phyloP scores from a whole-genome alignment of 2,797 vertebrate genomes.

The Parauchenoglanis punctatus region DNA sequence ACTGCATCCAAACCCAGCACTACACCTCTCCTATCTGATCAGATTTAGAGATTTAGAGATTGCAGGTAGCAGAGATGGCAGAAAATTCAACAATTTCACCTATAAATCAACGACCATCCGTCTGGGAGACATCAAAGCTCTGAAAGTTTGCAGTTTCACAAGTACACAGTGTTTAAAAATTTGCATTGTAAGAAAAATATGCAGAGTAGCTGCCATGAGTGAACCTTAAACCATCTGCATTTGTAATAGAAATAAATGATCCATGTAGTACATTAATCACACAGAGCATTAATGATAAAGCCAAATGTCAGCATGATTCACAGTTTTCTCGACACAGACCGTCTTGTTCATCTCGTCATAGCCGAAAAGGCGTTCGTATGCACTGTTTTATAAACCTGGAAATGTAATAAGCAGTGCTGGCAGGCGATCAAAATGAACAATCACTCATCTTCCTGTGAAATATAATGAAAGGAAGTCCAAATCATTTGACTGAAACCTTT shows the following conservation, averaged over 20 bases:
- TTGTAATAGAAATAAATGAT: constrained; percentile 37
- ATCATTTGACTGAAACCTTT: constrained; percentile 4
- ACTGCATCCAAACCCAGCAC: constrained; percentile 11
- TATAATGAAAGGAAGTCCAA: constrained; percentile 21
- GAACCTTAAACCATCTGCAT: constrained; percentile 24
- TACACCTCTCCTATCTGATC: constrained; percentile 1
- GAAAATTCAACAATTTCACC: background rate
- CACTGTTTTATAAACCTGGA: constrained; percentile 18
- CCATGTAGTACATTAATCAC: constrained; percentile 31
- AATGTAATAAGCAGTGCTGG: constrained; percentile 15
- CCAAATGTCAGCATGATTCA: constrained; percentile 39
- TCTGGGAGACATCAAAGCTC: background rate
- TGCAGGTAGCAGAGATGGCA: background rate
- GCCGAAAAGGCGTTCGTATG: background rate
- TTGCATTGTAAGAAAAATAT: background rate
- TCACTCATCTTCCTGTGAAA: constrained; percentile 16
- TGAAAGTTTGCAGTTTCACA: background rate
- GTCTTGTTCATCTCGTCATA: constrained; percentile 25
- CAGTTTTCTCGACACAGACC: background rate
- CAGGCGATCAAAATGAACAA: constrained; percentile 14
- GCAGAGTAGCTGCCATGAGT: background rate
- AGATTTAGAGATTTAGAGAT: constrained; percentile 23
- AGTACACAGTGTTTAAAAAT: background rate
- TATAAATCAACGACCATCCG: constrained; percentile 4
- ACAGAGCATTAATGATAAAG: constrained; percentile 32